phyloP scores from a whole-genome alignment of 2,113 vertebrate genomes.

The Bubo scandiacus region DNA sequence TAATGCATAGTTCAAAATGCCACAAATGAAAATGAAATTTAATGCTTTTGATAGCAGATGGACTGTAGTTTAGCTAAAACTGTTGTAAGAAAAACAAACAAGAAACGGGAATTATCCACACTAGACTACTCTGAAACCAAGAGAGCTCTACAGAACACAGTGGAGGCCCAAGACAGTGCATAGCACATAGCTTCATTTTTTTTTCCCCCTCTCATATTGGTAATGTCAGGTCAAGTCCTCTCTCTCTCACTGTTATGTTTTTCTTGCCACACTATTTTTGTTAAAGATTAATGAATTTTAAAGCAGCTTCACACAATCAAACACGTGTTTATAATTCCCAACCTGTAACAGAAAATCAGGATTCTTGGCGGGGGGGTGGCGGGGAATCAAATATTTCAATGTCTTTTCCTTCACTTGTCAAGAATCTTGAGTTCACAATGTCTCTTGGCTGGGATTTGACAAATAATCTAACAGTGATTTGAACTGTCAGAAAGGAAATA shows the following conservation, averaged over 20 bases:
- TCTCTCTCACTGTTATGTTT: background rate
- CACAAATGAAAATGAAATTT: conserved; percentile 65
- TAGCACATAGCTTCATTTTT: background rate
- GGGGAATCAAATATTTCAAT: background rate
- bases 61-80: conserved; percentile 10
- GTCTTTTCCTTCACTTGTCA: background rate
- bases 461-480: background rate
- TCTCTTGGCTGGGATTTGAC: background rate
- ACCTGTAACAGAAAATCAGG: background rate
- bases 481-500: background rate
- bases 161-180: background rate
- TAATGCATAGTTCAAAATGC: background rate
- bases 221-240: background rate
- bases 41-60: background rate
- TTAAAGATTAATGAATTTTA: background rate
- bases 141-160: background rate
- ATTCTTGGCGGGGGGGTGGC: too few species aligned
- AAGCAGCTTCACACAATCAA: conserved; percentile 8
- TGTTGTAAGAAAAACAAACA: background rate
- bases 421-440: background rate
- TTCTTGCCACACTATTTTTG: conserved; percentile 57
- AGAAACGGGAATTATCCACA: background rate
- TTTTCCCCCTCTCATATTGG: background rate
- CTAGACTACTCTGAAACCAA: background rate
- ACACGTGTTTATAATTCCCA: background rate